phyloP scores from a whole-genome alignment of 2,888 invertebrate genomes.

The Tinea semifulvella region DNA sequence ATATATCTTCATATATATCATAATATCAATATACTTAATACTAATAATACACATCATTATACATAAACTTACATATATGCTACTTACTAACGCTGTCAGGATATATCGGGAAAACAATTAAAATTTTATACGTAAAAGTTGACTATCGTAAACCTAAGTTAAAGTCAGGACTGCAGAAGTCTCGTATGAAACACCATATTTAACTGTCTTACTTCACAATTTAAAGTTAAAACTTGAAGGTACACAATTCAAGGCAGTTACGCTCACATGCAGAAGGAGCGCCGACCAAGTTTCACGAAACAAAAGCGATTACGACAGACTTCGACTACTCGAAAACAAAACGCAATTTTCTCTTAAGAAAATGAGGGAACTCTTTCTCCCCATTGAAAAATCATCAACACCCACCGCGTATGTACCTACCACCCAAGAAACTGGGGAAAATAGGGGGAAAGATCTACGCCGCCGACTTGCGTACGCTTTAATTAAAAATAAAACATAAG shows the following conservation, averaged over 20 bases:
- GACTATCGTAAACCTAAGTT: not conserved
- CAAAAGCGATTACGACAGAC: constrained; percentile 67
- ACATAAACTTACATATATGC: too few species aligned
- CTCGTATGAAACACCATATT: constrained; percentile 17
- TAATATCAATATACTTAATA: too few species aligned
- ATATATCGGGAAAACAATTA: too few species aligned
- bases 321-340: constrained; percentile 67
- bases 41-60: too few species aligned
- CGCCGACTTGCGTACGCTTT: constrained; percentile 67
- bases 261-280: constrained; percentile 50
- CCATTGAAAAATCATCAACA: constrained; percentile 68
- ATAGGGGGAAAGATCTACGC: constrained; percentile 56
- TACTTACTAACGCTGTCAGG: too few species aligned
- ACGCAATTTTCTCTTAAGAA: constrained; percentile 69
- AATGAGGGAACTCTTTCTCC: constrained; percentile 68
- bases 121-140: too few species aligned
- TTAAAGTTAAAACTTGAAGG: constrained; percentile 52
- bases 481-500: constrained; percentile 69
- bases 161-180: too few species aligned
- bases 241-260: constrained; percentile 51
- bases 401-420: constrained; percentile 57
- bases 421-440: constrained; percentile 21
- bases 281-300: constrained; percentile 51
- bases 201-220: constrained; percentile 40
- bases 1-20: too few species aligned